These are phyloP conservation scores for Neodontobutis hainanensis DNA, from an alignment of 2,113 vertebrate genomes.

Conservation along the genomic window DNA sequence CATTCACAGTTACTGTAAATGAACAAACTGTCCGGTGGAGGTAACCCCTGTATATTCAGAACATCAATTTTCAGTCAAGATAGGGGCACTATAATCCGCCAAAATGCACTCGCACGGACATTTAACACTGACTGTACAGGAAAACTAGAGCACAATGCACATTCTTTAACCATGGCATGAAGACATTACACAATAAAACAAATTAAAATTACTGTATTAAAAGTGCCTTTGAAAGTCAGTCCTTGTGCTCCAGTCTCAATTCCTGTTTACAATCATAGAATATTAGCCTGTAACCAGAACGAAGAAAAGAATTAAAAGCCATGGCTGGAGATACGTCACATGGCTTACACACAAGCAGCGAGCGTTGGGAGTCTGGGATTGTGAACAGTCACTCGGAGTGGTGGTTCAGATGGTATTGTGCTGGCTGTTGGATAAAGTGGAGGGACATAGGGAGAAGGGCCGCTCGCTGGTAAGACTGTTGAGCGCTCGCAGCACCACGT, in stretches of 20 bases:
- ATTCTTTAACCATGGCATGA: slow-evolving; percentile 57
- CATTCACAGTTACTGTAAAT: slow-evolving; percentile 39
- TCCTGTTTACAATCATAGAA: slow-evolving; percentile 20
- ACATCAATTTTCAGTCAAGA: slow-evolving; percentile 17
- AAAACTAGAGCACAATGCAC: slow-evolving; percentile 55
- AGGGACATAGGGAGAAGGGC: slow-evolving; percentile 79
- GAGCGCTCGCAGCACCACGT: slow-evolving; percentile 84
- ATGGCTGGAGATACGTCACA: not conserved
- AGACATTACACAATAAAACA: slow-evolving; percentile 3
- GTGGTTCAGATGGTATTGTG: slow-evolving; percentile 69
- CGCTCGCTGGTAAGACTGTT: slow-evolving; percentile 77
- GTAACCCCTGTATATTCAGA: slow-evolving; percentile 2
- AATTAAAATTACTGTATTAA: slow-evolving; percentile 40
- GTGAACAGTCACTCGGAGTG: not conserved
- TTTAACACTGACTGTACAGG: slow-evolving; percentile 31
- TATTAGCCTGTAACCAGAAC: not conserved
- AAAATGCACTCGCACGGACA: slow-evolving; percentile 12
- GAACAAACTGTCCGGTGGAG: slow-evolving; percentile 15
- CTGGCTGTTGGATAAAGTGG: slow-evolving; percentile 68
- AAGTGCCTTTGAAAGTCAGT: slow-evolving; percentile 45
- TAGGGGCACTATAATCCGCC: slow-evolving; percentile 15
- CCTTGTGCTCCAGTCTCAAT: slow-evolving; percentile 8
- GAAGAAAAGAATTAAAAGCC: not conserved
- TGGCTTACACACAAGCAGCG: not conserved
- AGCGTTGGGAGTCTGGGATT: slow-evolving; percentile 1